Evolutionary conservation across 2,797 vertebrate genomes (phyloP).

Genomic region (Onychomys torridus): DNA sequence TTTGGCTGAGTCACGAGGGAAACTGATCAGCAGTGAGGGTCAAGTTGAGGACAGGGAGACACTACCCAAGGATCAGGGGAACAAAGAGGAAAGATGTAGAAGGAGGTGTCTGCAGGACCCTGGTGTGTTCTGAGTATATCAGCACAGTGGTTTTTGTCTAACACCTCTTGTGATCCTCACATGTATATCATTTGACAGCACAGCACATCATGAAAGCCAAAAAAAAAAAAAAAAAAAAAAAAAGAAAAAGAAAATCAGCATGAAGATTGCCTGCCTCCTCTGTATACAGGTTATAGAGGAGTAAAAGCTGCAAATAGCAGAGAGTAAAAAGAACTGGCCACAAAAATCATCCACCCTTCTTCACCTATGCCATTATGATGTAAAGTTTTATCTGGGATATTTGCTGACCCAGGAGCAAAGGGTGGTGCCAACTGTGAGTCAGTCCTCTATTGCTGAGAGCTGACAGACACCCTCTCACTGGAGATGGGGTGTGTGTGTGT

Average conservation of each 20-base stretch:
- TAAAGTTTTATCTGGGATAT: not conserved
- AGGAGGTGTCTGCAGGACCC: not conserved
- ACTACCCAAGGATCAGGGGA: slow-evolving; percentile 13
- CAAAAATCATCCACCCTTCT: not conserved
- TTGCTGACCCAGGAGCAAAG: slow-evolving; percentile 28
- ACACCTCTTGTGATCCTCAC: not conserved
- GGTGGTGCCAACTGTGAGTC: not conserved
- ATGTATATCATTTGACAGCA: not conserved
- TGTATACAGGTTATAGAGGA: not conserved
- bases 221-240: no score
- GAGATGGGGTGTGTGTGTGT: not conserved
- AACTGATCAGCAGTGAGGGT: slow-evolving; percentile 70
- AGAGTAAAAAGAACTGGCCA: not conserved
- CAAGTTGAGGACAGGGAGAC: slow-evolving; percentile 70
- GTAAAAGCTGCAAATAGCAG: not conserved
- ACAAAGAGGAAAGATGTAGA: not conserved
- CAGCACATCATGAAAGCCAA: not conserved
- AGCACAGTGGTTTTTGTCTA: not conserved
- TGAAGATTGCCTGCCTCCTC: not conserved
- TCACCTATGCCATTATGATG: not conserved
- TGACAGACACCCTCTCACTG: not conserved
- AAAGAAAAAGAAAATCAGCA: not conserved
- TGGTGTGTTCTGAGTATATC: not conserved
- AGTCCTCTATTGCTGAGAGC: not conserved
- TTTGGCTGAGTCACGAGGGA: slow-evolving; percentile 79